Evolutionary conservation across 2,113 vertebrate genomes (phyloP), one percentile per base, ranked within the genome.

Genomic region (Apodemus speciosus): DNA sequence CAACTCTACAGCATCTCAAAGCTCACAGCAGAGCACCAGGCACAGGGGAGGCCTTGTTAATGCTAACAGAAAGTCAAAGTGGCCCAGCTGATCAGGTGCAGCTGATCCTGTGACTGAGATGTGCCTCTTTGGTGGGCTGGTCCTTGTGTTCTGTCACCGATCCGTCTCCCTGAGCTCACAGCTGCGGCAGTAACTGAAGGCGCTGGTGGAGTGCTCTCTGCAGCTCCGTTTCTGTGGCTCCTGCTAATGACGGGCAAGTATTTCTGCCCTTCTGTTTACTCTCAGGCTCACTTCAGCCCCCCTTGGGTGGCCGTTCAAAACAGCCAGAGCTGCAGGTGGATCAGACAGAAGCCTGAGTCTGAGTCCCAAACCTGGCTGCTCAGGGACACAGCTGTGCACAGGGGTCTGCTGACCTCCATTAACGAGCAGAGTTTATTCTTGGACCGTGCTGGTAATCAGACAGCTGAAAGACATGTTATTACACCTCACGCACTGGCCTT

Each of bases 11-110:
- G 69, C 38, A 88, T 27, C 88, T 68, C 53, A 56, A 72, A 91
- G 81, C 43, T 90, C 62, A 40, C 38, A 38, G 38, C 40, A n/a
- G 35, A 84, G 30, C 15, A 23, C 46, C 9, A 38, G 49, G 21
- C 71, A 60, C 56, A 18, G 4, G 66, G 35, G 2, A 81, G 35
- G 60, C 49, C 62, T 84, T 81, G 64, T 40, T 73, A 87, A 91
- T 80, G 88, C 43, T 81, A 93, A 79, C 1, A 79, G 60, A 58
- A 83, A 91, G 51, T 23, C 73, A 64, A 91, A 86, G 81, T 56
- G 35, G 83, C 32, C 51, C n/a, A n/a, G n/a, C n/a, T n/a, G n/a
- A n/a, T n/a, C n/a, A n/a, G n/a, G 6, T 14, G 46, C 9, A 49
- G 38, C 9, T 76, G 66, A 87, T 66, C 32, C 76, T 20, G 85